phyloP scores from a whole-genome alignment of 2,113 vertebrate genomes.

The Tachysurus vachellii region DNA sequence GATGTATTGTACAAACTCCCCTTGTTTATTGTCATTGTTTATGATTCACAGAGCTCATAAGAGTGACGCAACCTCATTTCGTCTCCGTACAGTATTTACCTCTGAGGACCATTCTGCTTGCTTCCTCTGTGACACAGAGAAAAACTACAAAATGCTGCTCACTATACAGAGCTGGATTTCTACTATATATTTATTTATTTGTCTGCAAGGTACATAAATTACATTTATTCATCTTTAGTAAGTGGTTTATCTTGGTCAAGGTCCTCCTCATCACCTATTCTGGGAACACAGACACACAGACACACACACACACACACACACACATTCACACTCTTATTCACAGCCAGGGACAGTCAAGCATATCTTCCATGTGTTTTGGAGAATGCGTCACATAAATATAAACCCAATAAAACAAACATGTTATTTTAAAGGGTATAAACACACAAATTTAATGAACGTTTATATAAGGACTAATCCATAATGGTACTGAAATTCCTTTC shows the following conservation, averaged over 20 bases:
- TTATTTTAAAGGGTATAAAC: neutral
- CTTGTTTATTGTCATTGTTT: neutral
- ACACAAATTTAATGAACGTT: neutral
- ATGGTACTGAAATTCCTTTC: neutral
- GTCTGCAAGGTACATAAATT: neutral
- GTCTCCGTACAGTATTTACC: neutral
- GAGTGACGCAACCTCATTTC: neutral
- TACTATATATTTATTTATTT: neutral
- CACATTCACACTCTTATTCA: neutral
- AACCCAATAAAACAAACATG: neutral
- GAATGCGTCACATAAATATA: no score
- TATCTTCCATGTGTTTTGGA: no score
- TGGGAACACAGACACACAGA: neutral
- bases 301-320: neutral
- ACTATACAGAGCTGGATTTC: neutral
- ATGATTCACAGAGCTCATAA: neutral
- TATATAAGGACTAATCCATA: neutral
- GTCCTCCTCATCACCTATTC: neutral
- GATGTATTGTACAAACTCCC: neutral
- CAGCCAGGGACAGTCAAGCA: no score
- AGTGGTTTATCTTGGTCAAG: neutral
- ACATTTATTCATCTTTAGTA: neutral
- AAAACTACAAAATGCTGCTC: neutral
- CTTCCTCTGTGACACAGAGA: neutral
- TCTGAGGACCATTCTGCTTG: neutral